Conservation (phyloP, 2,797 vertebrate species). For the Acanthis flammea region DNA sequence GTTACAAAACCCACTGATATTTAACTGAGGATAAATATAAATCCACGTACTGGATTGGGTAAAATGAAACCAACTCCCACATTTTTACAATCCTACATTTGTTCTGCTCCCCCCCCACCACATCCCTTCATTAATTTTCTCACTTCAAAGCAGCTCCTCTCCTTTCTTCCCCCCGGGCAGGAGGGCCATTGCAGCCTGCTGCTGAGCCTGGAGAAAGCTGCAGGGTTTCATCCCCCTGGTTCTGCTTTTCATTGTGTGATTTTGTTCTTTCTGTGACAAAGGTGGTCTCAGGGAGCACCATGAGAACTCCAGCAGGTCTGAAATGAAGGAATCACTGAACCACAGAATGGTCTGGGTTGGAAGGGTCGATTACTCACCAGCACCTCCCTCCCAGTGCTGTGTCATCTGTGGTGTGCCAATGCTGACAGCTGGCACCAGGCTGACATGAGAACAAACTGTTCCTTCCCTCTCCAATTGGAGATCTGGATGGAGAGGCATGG, state of each 20-base stretch:
- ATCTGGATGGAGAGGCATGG: background rate
- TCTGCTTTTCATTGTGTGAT: background rate
- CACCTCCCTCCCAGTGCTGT: background rate
- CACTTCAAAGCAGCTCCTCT: background rate
- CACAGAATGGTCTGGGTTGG: background rate
- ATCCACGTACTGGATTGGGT: background rate
- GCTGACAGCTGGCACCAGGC: background rate
- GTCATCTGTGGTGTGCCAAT: background rate
- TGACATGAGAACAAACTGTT: background rate
- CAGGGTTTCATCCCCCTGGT: background rate
- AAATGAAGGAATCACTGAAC: background rate
- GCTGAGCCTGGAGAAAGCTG: background rate
- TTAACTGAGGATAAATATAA: background rate
- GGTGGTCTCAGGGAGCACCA: background rate
- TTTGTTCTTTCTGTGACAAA: background rate
- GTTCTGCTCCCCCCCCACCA: background rate
- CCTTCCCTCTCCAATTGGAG: background rate
- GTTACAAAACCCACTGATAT: background rate
- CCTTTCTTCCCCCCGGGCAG: background rate
- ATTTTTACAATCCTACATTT: background rate
- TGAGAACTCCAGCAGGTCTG: background rate
- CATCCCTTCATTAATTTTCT: background rate
- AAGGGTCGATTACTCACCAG: background rate
- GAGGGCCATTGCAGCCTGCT: background rate
- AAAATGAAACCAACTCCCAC: background rate